A percentile compares a stretch with the other conserved stretches of the same genome.
phyloP scores from a whole-genome alignment of 2,888 invertebrate genomes.

The Crematogaster levior region DNA sequence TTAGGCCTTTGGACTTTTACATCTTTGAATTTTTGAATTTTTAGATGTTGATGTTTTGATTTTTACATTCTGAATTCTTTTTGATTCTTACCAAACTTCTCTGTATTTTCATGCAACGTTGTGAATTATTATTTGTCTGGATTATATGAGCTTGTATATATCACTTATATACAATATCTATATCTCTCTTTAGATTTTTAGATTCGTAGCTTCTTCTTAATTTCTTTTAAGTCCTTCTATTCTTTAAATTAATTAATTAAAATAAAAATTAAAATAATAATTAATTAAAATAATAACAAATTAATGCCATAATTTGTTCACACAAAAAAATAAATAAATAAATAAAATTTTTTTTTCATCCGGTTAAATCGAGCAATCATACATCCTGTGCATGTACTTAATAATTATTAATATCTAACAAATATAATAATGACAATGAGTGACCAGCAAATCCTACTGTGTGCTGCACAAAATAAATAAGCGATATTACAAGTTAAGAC shows the following conservation, averaged over 20 bases:
- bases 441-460: slow-evolving; percentile 20
- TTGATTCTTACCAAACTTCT: background rate
- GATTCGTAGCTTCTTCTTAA: background rate
- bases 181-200: background rate
- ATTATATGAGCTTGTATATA: background rate
- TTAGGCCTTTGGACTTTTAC: slow-evolving; percentile 11
- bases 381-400: background rate
- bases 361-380: background rate
- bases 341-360: background rate
- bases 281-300: background rate
- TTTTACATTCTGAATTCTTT: background rate
- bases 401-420: slow-evolving; percentile 9
- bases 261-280: too few relatives aligned
- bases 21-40: slow-evolving; percentile 3
- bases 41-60: background rate
- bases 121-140: background rate
- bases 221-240: background rate
- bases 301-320: background rate
- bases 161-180: too few relatives aligned
- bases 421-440: slow-evolving; percentile 30
- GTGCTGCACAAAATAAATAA: slow-evolving; percentile 44
- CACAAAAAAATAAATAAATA: slow-evolving; percentile 2
- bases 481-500: slow-evolving; percentile 71
- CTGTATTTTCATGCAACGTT: background rate
- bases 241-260: slow-evolving; percentile 4